Evolutionary conservation across 1,140 invertebrate genomes (phyloP).

Genomic region (Orius insidiosus): DNA sequence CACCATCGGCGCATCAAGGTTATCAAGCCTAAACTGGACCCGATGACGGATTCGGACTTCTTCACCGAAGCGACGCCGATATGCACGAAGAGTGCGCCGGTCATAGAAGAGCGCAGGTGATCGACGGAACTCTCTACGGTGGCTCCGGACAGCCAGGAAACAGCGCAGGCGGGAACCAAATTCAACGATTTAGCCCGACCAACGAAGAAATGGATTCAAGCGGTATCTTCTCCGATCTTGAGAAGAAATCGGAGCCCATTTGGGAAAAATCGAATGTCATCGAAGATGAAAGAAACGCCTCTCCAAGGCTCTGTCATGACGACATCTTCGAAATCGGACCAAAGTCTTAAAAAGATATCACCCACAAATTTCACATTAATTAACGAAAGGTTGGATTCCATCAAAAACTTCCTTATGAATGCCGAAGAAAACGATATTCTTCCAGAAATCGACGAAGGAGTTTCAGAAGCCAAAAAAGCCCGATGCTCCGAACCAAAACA

Average conservation of each 20-base stretch:
- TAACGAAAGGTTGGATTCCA: slow-evolving; percentile 21
- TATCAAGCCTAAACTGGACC: slow-evolving; percentile 30
- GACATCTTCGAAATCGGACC: slow-evolving; percentile 21
- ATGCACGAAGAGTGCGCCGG: slow-evolving; percentile 46
- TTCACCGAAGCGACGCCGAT: slow-evolving; percentile 75
- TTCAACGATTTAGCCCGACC: slow-evolving; percentile 32
- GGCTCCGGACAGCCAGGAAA: slow-evolving; percentile 18
- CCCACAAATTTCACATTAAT: slow-evolving; percentile 18
- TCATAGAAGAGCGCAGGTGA: slow-evolving; percentile 55
- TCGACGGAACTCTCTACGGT: slow-evolving; percentile 67
- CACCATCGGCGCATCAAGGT: slow-evolving; percentile 17
- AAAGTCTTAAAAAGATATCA: slow-evolving; percentile 24
- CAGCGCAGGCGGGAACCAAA: slow-evolving; percentile 22
- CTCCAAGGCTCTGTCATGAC: slow-evolving; percentile 19
- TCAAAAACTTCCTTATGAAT: slow-evolving; percentile 19
- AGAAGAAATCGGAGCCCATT: slow-evolving; percentile 30
- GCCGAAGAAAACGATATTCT: slow-evolving; percentile 23
- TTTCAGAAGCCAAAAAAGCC: slow-evolving; percentile 7
- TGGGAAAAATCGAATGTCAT: slow-evolving; percentile 17
- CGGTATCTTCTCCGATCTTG: slow-evolving; percentile 67
- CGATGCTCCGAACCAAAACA: slow-evolving; percentile 11
- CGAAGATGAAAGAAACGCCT: slow-evolving; percentile 19
- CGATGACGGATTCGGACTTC: slow-evolving; percentile 78
- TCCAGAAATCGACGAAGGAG: slow-evolving; percentile 23
- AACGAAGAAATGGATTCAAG: slow-evolving; percentile 66